A percentile compares a stretch with the other conserved stretches of the same genome.
These are phyloP conservation scores for Tipula vernalis DNA, from an alignment of 2,888 invertebrate genomes.

Conservation along the genomic window DNA sequence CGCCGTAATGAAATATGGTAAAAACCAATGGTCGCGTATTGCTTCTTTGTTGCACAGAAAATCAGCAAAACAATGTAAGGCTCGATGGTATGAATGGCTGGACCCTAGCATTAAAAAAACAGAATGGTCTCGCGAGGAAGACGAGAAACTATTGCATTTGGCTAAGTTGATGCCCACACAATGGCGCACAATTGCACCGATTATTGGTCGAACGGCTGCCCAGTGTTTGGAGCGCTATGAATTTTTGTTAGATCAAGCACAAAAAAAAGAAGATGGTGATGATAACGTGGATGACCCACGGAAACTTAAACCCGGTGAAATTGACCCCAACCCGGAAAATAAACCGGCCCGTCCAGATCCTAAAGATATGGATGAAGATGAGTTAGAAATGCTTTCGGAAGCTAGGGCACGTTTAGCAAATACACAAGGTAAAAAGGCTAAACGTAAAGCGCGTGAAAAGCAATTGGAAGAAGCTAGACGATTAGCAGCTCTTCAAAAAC, in stretches of 20 bases:
- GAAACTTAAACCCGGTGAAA: constrained; percentile 96
- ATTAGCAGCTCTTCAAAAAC: constrained; percentile 91
- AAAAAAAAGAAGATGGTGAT: constrained; percentile 90
- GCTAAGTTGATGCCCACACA: constrained; percentile 99
- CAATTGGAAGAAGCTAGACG: constrained; percentile 96
- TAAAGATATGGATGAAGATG: constrained; percentile 99
- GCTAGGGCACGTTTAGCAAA: constrained; percentile 96
- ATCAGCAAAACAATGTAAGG: constrained; percentile 99
- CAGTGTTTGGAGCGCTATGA: constrained; percentile 98
- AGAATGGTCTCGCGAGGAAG: constrained; percentile 99
- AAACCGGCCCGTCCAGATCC: constrained; percentile 99
- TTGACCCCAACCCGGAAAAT: constrained; percentile 99
- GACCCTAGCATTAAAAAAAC: constrained; percentile 99
- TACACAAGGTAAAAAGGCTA: constrained; percentile 92
- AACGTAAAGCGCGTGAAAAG: constrained; percentile 91
- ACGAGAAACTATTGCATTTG: constrained; percentile 92
- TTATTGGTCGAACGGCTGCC: constrained; percentile 96
- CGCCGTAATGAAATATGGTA: constrained; percentile 99
- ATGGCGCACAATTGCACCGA: constrained; percentile 98
- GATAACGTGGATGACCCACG: constrained; percentile 88
- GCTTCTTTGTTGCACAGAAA: constrained; percentile 95
- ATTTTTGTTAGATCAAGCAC: constrained; percentile 93
- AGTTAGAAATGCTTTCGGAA: constrained; percentile 98
- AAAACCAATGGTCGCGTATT: constrained; percentile 99
- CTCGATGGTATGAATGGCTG: constrained; percentile 98